These are phyloP conservation scores for Phymorhynchus buccinoides DNA, from an alignment of 1,140 invertebrate species.

Conservation along the genomic window DNA sequence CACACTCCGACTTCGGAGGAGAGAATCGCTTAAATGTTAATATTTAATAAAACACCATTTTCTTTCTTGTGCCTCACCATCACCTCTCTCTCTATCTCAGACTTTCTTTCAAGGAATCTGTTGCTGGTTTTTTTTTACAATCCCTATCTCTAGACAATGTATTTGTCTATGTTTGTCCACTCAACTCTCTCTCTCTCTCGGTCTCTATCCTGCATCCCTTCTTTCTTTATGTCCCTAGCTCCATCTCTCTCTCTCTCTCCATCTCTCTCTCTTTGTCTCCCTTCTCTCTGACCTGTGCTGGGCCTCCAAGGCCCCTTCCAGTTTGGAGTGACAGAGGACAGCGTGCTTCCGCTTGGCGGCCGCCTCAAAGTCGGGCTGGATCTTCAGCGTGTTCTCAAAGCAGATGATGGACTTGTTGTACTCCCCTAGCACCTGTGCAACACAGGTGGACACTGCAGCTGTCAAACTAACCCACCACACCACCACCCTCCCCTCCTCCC, in stretches of 20 bases:
- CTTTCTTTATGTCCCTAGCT: neutral
- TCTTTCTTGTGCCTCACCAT: neutral
- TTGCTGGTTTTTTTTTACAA: neutral
- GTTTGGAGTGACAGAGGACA: conserved; percentile 81
- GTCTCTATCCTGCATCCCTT: neutral
- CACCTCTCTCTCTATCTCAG: neutral
- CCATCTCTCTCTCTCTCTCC: too few relatives aligned
- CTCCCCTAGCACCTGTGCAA: conserved; percentile 72
- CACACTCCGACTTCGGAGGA: too few relatives aligned
- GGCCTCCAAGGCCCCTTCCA: conserved; percentile 79
- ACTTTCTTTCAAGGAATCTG: neutral
- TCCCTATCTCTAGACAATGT: neutral
- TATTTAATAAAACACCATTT: neutral
- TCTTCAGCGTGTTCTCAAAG: conserved; percentile 82
- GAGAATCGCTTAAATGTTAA: too few relatives aligned
- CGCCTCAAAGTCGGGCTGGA: conserved; percentile 78
- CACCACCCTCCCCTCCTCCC: too few relatives aligned
- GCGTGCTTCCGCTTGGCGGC: conserved; percentile 80
- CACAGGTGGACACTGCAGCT: too few relatives aligned
- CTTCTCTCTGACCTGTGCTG: conserved; percentile 78
- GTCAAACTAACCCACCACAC: too few relatives aligned
- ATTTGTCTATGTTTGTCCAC: neutral
- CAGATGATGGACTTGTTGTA: conserved; percentile 77
- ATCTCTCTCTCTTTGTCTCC: too few relatives aligned
- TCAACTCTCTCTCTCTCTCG: neutral